These are phyloP conservation scores for Leontocebus nigricollis DNA, from an alignment of 2,797 vertebrate species.

Conservation along the genomic window DNA sequence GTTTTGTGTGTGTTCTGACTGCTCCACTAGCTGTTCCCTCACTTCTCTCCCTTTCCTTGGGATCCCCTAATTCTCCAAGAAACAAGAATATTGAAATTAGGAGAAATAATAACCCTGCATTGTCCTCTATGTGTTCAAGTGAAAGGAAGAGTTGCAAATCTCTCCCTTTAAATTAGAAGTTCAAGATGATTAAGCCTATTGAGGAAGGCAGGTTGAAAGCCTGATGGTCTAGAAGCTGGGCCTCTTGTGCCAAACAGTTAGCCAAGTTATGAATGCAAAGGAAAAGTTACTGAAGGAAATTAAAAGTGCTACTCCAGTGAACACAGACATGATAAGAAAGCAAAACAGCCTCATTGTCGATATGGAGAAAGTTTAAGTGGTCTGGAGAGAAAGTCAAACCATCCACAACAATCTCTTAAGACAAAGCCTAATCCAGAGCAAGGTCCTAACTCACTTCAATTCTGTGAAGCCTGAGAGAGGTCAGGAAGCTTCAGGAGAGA, in stretches of 20 bases:
- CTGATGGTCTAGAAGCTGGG: neutral
- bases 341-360: neutral
- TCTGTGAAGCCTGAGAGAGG: neutral
- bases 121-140: neutral
- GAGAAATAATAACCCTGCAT: neutral
- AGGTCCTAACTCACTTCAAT: neutral
- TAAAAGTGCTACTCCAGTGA: neutral
- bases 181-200: neutral
- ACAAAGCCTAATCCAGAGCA: neutral
- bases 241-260: neutral
- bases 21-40: neutral
- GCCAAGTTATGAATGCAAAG: neutral
- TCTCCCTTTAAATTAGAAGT: neutral
- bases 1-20: neutral
- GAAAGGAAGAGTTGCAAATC: neutral
- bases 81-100: neutral
- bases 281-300: neutral
- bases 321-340: neutral
- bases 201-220: neutral
- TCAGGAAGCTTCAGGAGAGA: neutral
- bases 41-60: neutral
- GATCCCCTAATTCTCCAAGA: neutral
- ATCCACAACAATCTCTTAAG: neutral
- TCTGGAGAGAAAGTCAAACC: neutral
- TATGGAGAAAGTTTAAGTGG: neutral